Evolutionary conservation across 92 coral and sea anemone species (phyloP), one percentile per base, ranked within the genome.

Genomic region (Anthopleura xanthogrammica): DNA sequence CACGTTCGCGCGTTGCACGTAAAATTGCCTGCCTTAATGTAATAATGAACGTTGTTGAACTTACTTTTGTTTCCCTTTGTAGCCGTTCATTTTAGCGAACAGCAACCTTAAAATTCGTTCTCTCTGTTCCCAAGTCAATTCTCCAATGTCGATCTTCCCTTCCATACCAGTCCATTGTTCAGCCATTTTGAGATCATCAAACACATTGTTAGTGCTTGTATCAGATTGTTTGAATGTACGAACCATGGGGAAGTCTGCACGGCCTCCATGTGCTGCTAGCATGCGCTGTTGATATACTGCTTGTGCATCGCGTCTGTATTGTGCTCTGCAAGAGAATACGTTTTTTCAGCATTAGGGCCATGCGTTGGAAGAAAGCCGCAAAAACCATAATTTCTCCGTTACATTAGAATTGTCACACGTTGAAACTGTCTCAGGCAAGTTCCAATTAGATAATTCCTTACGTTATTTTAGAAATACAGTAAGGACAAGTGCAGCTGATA

Each of bases 71-170:
- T 89, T 94, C 24, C 90, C 93, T 79, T 94, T 94, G 79, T 86
- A 89, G 12, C 99, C 99, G 76, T 97, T 97, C 92, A 97, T 90
- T 76, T 97, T 97, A 54, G 99, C 98, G 65, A 97, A 97, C 81
- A 97, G 80, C 85, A 94, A 75, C 72, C 99, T 94, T 57, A 97
- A 79, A 13, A 97, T 89, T 41, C 98, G 87, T 79, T 97, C 99
- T 39, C 99, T 90, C 75, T 97, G 99, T 77, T 97, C 99, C 99
- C 99, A 97, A 23, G 99, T 97, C 80, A 97, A 84, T 20, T 97
- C 97, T 22, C 93, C 87, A 42, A 97, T 88, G 89, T 97, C 99
- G 57, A 94, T 90, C 75, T 94, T 94, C 58, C 98, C 98, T 77
- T 97, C 95, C 85, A 97, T 84, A 58, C 99, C 98, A 74, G 90